Percentiles rank a stretch among this genome's conserved stretches.
phyloP scores from a whole-genome alignment of 2,888 invertebrate species.

The Dascillus cervinus region DNA sequence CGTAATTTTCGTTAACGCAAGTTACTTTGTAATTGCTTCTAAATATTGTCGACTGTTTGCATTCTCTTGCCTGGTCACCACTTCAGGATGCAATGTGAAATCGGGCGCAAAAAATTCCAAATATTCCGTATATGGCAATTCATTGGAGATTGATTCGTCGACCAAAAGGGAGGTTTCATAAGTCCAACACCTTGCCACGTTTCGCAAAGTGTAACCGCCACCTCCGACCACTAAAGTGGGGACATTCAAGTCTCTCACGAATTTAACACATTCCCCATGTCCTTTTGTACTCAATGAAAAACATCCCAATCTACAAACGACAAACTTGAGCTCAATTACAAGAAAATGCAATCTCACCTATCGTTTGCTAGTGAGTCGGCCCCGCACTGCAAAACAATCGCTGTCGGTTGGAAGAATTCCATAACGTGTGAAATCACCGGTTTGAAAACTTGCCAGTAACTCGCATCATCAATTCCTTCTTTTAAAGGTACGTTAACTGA shows the following conservation, averaged over 20 bases:
- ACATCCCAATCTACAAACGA: slow-evolving; percentile 66
- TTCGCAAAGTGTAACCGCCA: slow-evolving; percentile 83
- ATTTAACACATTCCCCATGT: slow-evolving; percentile 96
- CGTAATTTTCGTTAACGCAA: too few relatives aligned
- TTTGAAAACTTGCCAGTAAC: slow-evolving; percentile 87
- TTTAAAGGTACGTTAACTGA: slow-evolving; percentile 97
- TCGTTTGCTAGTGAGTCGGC: slow-evolving; percentile 97
- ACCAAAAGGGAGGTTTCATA: slow-evolving; percentile 93
- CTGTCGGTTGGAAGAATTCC: slow-evolving; percentile 94
- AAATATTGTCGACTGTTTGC: slow-evolving; percentile 94
- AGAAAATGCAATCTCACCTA: slow-evolving; percentile 32
- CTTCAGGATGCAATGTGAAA: slow-evolving; percentile 91
- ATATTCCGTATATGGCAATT: slow-evolving; percentile 93
- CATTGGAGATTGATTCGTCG: slow-evolving; percentile 88
- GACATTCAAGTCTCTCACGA: slow-evolving; percentile 85
- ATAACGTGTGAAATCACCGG: slow-evolving; percentile 90
- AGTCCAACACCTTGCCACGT: slow-evolving; percentile 98
- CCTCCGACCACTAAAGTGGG: slow-evolving; percentile 65
- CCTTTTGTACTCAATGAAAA: slow-evolving; percentile 93
- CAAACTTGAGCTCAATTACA: slow-evolving; percentile 1
- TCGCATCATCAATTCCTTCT: slow-evolving; percentile 94
- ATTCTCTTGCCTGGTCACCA: slow-evolving; percentile 80
- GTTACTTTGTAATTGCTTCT: slow-evolving; percentile 70
- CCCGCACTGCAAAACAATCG: slow-evolving; percentile 96
- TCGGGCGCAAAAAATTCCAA: slow-evolving; percentile 97